Conservation (phyloP, 2,797 vertebrate genomes). For the Alcedo quadribrachys region DNA sequence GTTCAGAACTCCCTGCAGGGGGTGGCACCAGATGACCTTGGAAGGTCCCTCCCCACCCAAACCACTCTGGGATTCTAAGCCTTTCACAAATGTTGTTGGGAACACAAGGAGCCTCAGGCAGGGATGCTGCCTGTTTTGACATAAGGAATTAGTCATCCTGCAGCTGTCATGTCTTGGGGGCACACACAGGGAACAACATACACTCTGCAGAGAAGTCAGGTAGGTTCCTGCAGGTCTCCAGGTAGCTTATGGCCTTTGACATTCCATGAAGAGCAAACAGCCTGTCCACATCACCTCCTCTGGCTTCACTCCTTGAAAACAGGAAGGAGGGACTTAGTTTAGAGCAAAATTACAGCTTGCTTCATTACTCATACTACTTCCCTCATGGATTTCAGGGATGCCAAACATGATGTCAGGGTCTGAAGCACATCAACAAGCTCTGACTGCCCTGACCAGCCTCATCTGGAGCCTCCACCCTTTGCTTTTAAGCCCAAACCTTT, state of each 20-base stretch:
- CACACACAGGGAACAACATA: not conserved
- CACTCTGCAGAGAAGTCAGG: not conserved
- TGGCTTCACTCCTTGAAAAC: not conserved
- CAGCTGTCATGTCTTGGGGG: not conserved
- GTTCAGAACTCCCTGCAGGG: not conserved
- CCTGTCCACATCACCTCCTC: not conserved
- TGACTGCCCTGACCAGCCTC: not conserved
- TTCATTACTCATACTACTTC: conserved; percentile 12
- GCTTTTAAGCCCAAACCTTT: not conserved
- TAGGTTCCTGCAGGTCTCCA: not conserved
- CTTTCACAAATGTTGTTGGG: not conserved
- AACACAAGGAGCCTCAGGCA: not conserved
- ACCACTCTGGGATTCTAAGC: not conserved
- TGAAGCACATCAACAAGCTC: not conserved
- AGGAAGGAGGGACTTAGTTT: conserved; percentile 20
- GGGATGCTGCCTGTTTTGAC: not conserved
- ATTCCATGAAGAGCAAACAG: not conserved
- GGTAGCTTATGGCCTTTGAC: not conserved
- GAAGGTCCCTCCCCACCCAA: not conserved
- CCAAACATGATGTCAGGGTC: not conserved
- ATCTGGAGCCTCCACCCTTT: not conserved
- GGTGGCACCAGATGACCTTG: not conserved
- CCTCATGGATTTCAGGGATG: not conserved
- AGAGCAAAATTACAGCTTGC: not conserved
- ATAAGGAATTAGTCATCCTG: not conserved